A percentile compares a stretch with the other conserved stretches of the same genome.
These are phyloP conservation scores for Brachylomia viminalis DNA, from an alignment of 2,888 invertebrate species.

Conservation along the genomic window DNA sequence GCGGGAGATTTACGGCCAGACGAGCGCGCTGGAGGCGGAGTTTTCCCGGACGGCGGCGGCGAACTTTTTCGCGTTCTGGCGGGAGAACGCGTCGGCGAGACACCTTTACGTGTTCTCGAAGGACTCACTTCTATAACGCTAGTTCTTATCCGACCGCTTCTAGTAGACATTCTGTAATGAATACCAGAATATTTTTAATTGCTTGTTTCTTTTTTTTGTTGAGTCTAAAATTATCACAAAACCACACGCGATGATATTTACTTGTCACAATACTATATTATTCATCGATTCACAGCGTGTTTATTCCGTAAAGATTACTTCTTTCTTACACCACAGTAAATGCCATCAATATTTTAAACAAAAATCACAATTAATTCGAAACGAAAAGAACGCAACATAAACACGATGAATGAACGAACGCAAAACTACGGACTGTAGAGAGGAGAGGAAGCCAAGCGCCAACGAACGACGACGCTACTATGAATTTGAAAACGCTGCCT, in stretches of 20 bases:
- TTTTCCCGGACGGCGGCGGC: constrained; percentile 74
- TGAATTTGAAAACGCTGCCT: constrained; percentile 80
- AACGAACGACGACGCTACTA: constrained; percentile 86
- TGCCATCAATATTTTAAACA: constrained; percentile 39
- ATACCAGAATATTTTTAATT: constrained; percentile 63
- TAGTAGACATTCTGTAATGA: constrained; percentile 83
- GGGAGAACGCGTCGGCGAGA: constrained; percentile 87
- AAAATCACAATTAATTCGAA: constrained; percentile 66
- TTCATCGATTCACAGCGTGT: constrained; percentile 66
- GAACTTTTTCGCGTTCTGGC: constrained; percentile 85
- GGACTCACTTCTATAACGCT: constrained; percentile 82
- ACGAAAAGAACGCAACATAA: constrained; percentile 74
- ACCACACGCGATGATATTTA: constrained; percentile 83
- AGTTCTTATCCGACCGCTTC: constrained; percentile 83
- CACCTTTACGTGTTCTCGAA: constrained; percentile 80
- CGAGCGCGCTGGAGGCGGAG: constrained; percentile 77
- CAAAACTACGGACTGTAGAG: constrained; percentile 39
- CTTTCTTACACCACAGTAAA: constrained; percentile 41
- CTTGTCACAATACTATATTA: constrained; percentile 67
- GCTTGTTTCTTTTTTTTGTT: constrained; percentile 59
- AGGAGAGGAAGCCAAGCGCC: constrained; percentile 79
- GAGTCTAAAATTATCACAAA: constrained; percentile 82
- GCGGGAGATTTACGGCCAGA: constrained; percentile 88
- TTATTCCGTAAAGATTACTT: constrained; percentile 24
- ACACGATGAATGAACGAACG: constrained; percentile 72